Evolutionary conservation across 2,888 invertebrate species (phyloP).

Genomic region (Epistrophe eligans): DNA sequence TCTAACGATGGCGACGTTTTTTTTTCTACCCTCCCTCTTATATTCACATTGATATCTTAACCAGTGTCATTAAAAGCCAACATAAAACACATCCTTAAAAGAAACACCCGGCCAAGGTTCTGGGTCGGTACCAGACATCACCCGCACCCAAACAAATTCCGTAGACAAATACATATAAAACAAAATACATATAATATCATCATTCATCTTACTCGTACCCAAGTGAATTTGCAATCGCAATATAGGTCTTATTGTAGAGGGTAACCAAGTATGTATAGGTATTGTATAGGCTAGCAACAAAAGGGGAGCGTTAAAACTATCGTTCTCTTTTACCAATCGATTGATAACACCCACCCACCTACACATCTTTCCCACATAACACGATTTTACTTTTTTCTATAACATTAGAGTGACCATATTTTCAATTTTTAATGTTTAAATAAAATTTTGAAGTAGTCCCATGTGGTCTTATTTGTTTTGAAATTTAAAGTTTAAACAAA

Average conservation of each 20-base stretch:
- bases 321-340: constrained; percentile 52
- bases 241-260: constrained; percentile 1
- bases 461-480: no score
- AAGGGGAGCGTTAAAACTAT: constrained; percentile 25
- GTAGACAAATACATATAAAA: constrained; percentile 53
- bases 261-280: not conserved
- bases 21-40: not conserved
- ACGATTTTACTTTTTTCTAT: not conserved
- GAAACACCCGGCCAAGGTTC: constrained; percentile 31
- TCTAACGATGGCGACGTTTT: not conserved
- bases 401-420: constrained; percentile 9
- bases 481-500: no score
- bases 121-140: constrained; percentile 1
- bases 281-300: not conserved
- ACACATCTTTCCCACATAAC: not conserved
- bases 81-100: constrained; percentile 67
- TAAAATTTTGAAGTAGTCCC: no score
- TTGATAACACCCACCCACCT: constrained; percentile 34
- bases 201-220: constrained; percentile 32
- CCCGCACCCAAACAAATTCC: not conserved
- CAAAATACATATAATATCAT: not conserved
- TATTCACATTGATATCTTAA: constrained; percentile 52
- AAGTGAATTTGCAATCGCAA: constrained; percentile 45
- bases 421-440: no score
- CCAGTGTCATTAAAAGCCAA: constrained; percentile 57